Evolutionary conservation across 1,140 invertebrate genomes (phyloP).

Genomic region (Eriosoma lanigerum): DNA sequence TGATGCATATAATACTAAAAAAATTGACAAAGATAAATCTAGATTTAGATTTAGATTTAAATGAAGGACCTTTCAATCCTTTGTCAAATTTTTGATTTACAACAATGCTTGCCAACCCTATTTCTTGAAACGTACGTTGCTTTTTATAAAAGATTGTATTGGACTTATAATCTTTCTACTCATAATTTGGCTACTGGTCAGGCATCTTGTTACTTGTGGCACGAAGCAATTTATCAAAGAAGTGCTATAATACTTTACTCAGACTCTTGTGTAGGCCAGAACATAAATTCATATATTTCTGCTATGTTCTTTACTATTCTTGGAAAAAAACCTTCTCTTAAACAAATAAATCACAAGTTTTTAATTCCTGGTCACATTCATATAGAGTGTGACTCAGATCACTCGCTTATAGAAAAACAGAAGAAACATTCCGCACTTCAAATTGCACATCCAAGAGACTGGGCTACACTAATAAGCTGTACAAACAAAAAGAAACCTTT

Average conservation of each 20-base stretch:
- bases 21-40: too few species aligned
- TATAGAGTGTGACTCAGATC: not conserved
- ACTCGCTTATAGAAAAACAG: not conserved
- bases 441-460: not conserved
- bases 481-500: not conserved
- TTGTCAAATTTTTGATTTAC: conserved; percentile 51
- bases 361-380: not conserved
- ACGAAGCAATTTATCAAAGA: conserved; percentile 7
- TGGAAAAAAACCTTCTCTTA: not conserved
- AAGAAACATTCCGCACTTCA: not conserved
- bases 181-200: conserved; percentile 18
- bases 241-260: conserved; percentile 16
- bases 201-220: not conserved
- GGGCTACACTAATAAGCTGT: not conserved
- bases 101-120: conserved; percentile 52
- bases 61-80: too few species aligned
- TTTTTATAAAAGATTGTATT: conserved; percentile 54
- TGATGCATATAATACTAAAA: too few species aligned
- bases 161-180: conserved; percentile 53
- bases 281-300: conserved; percentile 35
- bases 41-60: too few species aligned
- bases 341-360: not conserved
- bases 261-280: conserved; percentile 44
- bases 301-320: conserved; percentile 20
- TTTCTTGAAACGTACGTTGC: conserved; percentile 49